Conservation (phyloP, 2,888 invertebrate species). For the Cataglyphis altisquamis region DNA sequence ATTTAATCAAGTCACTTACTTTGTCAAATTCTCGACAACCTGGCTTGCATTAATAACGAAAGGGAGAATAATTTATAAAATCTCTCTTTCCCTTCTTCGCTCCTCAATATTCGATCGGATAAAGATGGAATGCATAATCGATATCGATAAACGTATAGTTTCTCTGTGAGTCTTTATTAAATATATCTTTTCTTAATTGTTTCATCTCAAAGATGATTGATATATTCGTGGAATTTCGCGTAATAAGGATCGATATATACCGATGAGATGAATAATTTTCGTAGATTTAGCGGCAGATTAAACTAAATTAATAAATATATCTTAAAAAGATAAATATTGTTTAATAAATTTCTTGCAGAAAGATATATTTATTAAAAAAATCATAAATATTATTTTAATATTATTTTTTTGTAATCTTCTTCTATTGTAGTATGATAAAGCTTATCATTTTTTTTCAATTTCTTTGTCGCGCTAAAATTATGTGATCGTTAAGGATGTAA, state of each 20-base stretch:
- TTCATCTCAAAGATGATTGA: not conserved
- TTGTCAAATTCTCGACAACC: not conserved
- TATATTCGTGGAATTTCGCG: not conserved
- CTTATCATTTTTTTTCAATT: not conserved
- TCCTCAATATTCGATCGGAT: not conserved
- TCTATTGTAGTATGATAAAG: not conserved
- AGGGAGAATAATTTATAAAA: constrained; percentile 9
- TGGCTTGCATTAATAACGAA: not conserved
- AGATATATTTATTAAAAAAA: too few species aligned
- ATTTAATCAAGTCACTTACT: constrained; percentile 20
- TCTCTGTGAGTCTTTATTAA: not conserved
- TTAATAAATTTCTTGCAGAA: not conserved
- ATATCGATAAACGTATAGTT: not conserved
- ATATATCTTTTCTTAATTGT: not conserved
- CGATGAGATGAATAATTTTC: not conserved
- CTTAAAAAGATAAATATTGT: not conserved
- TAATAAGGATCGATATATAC: not conserved
- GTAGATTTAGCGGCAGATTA: not conserved
- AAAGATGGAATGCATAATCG: not conserved
- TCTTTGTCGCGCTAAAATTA: not conserved
- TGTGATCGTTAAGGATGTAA: not conserved
- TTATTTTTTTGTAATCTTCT: not conserved
- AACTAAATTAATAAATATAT: not conserved
- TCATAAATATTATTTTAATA: not conserved
- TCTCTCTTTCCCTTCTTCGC: not conserved